Percentiles rank a stretch among this genome's conserved stretches.
These are phyloP conservation scores for Ophion obscuratus DNA, from an alignment of 2,888 invertebrate species.

Conservation along the genomic window DNA sequence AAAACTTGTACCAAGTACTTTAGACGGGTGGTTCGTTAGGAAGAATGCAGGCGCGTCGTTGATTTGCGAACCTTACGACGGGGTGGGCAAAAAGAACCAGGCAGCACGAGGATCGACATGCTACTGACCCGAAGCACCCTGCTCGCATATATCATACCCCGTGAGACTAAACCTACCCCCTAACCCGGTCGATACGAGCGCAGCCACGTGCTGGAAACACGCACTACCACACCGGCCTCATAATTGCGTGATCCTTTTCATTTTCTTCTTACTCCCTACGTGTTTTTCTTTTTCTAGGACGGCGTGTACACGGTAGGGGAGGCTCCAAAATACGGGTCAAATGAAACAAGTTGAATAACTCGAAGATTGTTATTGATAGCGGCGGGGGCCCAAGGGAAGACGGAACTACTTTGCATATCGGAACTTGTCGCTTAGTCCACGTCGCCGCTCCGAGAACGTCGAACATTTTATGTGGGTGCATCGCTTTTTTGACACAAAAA, in stretches of 20 bases:
- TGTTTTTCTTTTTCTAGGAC: neutral
- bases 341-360: too few species aligned
- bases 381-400: too few species aligned
- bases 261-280: neutral
- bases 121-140: slow-evolving; percentile 77
- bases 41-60: slow-evolving; percentile 29
- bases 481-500: too few species aligned
- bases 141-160: slow-evolving; percentile 51
- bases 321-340: neutral
- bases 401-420: too few species aligned
- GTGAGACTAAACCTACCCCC: slow-evolving; percentile 60
- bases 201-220: slow-evolving; percentile 79
- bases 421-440: too few species aligned
- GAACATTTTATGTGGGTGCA: too few species aligned
- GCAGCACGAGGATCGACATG: slow-evolving; percentile 79
- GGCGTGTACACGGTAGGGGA: neutral
- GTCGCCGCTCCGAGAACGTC: too few species aligned
- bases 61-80: slow-evolving; percentile 36
- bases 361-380: too few species aligned
- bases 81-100: slow-evolving; percentile 42
- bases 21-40: slow-evolving; percentile 10
- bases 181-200: slow-evolving; percentile 79
- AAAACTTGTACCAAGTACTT: neutral
- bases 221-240: slow-evolving; percentile 69
- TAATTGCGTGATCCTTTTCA: slow-evolving; percentile 47